Percentiles rank a stretch among this genome's conserved stretches.
Evolutionary conservation across 2,113 vertebrate genomes (phyloP).

Genomic region (Piprites chloris): DNA sequence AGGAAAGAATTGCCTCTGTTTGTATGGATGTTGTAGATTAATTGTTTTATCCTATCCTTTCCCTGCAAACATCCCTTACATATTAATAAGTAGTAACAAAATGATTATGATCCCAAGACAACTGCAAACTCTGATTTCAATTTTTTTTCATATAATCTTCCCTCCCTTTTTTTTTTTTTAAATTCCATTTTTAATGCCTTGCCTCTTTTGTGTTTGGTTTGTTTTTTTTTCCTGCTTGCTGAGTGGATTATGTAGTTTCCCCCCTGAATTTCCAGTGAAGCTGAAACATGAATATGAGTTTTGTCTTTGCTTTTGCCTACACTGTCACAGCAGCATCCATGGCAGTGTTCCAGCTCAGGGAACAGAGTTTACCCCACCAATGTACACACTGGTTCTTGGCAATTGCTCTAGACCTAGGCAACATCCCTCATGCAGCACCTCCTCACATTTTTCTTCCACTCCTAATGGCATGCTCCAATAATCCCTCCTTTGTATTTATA

Average conservation of each 20-base stretch:
- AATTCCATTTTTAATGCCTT: neutral
- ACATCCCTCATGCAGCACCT: neutral
- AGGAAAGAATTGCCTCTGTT: slow-evolving; percentile 9
- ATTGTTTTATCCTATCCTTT: slow-evolving; percentile 13
- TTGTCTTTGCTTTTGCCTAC: neutral
- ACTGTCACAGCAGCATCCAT: neutral
- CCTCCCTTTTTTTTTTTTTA: neutral
- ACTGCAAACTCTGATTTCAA: neutral
- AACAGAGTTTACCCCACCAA: neutral
- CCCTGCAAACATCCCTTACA: neutral
- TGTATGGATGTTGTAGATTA: slow-evolving; percentile 27
- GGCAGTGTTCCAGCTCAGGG: neutral
- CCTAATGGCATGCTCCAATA: neutral
- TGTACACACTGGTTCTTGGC: neutral
- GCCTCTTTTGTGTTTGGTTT: neutral
- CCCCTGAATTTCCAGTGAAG: neutral
- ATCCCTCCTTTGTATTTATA: neutral
- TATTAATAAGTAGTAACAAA: slow-evolving; percentile 16
- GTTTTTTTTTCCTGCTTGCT: neutral
- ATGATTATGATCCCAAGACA: neutral
- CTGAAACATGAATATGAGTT: neutral
- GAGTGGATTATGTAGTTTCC: neutral
- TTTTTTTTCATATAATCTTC: neutral
- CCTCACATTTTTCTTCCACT: neutral
- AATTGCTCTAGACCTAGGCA: neutral